These are phyloP conservation scores for Pachyramphus minor DNA, from an alignment of 2,113 vertebrate species.

Conservation along the genomic window DNA sequence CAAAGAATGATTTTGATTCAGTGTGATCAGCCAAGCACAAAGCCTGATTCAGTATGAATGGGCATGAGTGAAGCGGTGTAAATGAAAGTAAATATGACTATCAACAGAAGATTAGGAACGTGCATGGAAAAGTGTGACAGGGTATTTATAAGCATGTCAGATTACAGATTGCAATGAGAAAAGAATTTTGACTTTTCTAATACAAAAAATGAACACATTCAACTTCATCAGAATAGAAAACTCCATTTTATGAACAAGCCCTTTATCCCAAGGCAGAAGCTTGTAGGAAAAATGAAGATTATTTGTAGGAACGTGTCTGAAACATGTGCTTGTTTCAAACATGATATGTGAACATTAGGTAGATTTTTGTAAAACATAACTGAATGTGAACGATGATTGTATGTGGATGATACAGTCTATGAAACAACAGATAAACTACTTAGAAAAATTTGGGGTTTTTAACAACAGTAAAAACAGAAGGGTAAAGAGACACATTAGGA, in stretches of 20 bases:
- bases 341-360: fast-evolving
- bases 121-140: neutral
- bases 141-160: neutral
- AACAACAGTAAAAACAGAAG: neutral
- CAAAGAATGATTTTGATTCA: neutral
- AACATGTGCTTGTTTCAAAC: neutral
- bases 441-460: neutral
- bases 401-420: neutral
- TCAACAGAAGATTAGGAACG: constrained; percentile 6
- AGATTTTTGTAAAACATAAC: neutral
- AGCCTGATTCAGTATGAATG: neutral
- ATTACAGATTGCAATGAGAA: neutral
- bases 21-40: neutral
- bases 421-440: neutral
- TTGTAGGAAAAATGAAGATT: neutral
- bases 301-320: neutral
- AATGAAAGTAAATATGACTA: neutral
- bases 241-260: neutral
- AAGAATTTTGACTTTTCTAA: neutral
- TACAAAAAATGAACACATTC: neutral
- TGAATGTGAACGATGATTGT: neutral
- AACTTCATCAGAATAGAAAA: neutral
- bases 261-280: neutral
- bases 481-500: neutral
- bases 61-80: neutral